These are phyloP conservation scores for Conus canariensis DNA, from an alignment of 2,888 invertebrate species.

Conservation along the genomic window DNA sequence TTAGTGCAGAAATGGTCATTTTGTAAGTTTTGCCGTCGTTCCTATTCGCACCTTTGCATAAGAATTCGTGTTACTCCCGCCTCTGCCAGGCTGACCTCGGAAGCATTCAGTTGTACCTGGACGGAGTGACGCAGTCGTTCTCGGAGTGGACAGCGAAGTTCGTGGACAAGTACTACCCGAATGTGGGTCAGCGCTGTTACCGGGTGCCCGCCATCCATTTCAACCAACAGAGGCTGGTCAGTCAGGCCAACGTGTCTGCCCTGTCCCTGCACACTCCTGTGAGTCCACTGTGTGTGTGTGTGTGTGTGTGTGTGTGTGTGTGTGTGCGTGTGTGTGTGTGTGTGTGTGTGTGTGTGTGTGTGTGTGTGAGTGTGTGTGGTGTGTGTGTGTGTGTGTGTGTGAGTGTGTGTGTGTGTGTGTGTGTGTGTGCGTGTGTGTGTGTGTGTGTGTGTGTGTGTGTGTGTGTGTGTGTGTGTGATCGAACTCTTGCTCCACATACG, in stretches of 20 bases:
- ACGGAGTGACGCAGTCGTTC: constrained; percentile 34
- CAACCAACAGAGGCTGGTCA: constrained; percentile 24
- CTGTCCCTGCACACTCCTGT: not conserved
- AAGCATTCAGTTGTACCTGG: constrained; percentile 23
- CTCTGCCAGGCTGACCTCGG: not conserved
- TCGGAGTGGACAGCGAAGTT: constrained; percentile 2
- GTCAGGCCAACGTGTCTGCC: not conserved
- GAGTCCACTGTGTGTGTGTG: not conserved
- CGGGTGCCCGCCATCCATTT: constrained; percentile 21
- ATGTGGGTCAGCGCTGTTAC: not conserved
- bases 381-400: too few relatives aligned
- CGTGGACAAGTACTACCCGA: constrained; percentile 30
- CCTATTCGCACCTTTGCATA: not conserved
- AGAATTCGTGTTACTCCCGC: not conserved
- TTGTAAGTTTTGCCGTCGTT: not conserved
- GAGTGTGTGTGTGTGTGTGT: not conserved
- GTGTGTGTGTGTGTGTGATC: not conserved
- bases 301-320: not conserved
- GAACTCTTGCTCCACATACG: not conserved
- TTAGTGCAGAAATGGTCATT: too few relatives aligned
- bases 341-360: too few relatives aligned
- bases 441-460: not conserved
- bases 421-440: not conserved
- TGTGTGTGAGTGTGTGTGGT: too few relatives aligned
- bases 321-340: not conserved